Conservation (phyloP, 30 jellyfish, hydroid and myxozoan species). For the Turritopsis rubra region DNA sequence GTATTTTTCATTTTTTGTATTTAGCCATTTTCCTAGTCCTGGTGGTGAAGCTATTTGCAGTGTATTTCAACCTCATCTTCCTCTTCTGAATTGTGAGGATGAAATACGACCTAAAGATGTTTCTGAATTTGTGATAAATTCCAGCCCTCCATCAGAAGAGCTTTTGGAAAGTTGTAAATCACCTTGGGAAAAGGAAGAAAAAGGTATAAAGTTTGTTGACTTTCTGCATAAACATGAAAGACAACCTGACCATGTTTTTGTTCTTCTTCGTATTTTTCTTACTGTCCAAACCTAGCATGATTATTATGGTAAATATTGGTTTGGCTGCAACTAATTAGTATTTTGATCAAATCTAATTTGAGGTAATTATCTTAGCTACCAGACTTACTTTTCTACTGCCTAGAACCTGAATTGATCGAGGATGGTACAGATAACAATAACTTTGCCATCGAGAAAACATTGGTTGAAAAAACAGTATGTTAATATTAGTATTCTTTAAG, state of each 20-base stretch:
- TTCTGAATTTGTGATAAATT: not conserved
- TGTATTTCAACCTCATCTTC: constrained; percentile 4
- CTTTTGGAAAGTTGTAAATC: constrained; percentile 7
- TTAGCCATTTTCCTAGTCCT: constrained; percentile 26
- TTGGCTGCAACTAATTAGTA: no score
- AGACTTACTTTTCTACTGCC: not conserved
- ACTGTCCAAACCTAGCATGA: no score
- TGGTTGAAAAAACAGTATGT: not conserved
- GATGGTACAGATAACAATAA: not conserved
- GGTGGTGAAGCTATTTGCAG: constrained; percentile 19
- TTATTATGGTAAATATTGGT: no score
- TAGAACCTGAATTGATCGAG: not conserved
- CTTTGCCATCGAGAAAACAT: not conserved
- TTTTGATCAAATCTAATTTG: no score
- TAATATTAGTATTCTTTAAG: not conserved
- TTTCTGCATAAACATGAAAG: no score
- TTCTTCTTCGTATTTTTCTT: no score
- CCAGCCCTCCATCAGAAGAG: not conserved
- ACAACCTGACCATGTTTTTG: no score
- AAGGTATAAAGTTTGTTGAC: not conserved
- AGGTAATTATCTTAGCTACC: not conserved
- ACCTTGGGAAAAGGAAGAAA: not conserved
- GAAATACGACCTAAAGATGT: constrained; percentile 22
- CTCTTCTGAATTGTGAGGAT: constrained; percentile 5
- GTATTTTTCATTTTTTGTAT: no score